A percentile compares a stretch with the other conserved stretches of the same genome.
Conservation (phyloP, 2,888 invertebrate genomes). For the Ophion ventricosus region DNA sequence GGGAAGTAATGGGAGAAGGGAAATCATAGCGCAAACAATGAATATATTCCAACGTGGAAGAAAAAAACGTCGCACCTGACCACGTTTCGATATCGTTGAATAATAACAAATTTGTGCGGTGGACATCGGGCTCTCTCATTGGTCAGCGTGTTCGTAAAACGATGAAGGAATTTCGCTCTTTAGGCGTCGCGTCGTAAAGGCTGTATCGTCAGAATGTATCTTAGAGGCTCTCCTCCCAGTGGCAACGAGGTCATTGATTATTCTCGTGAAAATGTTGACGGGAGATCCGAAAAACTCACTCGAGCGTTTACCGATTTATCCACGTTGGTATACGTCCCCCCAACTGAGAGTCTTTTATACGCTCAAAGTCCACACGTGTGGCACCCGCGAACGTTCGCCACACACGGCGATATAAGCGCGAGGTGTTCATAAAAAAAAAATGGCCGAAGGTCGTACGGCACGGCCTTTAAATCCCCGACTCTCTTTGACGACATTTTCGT, state of each 20-base stretch:
- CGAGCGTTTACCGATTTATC: slow-evolving; percentile 44
- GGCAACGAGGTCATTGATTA: slow-evolving; percentile 34
- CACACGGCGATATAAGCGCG: slow-evolving; percentile 43
- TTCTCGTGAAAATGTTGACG: slow-evolving; percentile 29
- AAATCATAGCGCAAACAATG: too few relatives aligned
- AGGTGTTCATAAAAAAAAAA: slow-evolving; percentile 52
- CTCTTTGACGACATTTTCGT: slow-evolving; percentile 65
- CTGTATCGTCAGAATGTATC: slow-evolving; percentile 2
- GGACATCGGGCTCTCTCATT: too few relatives aligned
- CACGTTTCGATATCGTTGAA: too few relatives aligned
- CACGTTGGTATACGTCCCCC: slow-evolving; percentile 2
- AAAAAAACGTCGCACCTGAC: too few relatives aligned
- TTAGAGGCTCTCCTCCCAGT: background rate
- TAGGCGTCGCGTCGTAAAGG: background rate
- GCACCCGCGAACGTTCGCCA: slow-evolving; percentile 2
- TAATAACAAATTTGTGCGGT: too few relatives aligned
- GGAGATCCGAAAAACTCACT: slow-evolving; percentile 37
- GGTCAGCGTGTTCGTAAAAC: background rate
- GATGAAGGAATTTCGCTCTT: background rate
- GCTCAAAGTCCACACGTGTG: background rate
- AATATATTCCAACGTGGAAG: too few relatives aligned
- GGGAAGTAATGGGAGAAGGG: background rate
- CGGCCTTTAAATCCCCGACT: slow-evolving; percentile 60
- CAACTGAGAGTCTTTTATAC: slow-evolving; percentile 19
- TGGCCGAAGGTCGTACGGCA: slow-evolving; percentile 62